phyloP scores from a whole-genome alignment of 23 tunicate genomes.

The Ascidia mentula region DNA sequence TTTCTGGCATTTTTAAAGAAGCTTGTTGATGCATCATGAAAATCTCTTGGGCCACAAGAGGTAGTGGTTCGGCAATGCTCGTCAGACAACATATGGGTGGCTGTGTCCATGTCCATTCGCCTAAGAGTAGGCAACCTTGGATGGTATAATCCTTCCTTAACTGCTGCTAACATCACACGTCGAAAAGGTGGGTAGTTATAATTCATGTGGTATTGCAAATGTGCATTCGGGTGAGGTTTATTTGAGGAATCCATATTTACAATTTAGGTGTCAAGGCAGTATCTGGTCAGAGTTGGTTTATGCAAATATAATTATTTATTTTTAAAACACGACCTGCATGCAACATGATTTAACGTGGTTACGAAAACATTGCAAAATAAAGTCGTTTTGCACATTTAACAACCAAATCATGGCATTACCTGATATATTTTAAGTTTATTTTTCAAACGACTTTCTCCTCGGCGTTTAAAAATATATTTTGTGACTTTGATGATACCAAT shows the following conservation, averaged over 20 bases:
- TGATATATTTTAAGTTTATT: too few relatives aligned
- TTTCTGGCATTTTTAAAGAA: slow-evolving; percentile 50
- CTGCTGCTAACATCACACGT: slow-evolving; percentile 83
- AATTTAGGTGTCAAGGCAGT: background rate
- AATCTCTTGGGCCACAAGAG: slow-evolving; percentile 82
- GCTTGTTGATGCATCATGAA: slow-evolving; percentile 40
- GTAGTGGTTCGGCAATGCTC: slow-evolving; percentile 85
- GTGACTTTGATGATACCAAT: too few relatives aligned
- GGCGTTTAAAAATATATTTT: background rate
- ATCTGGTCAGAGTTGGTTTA: background rate
- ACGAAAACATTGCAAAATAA: too few relatives aligned
- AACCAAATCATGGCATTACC: too few relatives aligned
- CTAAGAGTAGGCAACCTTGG: slow-evolving; percentile 80
- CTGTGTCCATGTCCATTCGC: slow-evolving; percentile 88
- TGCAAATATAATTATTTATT: background rate
- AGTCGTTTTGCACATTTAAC: too few relatives aligned
- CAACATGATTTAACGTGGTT: too few relatives aligned
- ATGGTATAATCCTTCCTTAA: slow-evolving; percentile 77
- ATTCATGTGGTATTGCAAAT: slow-evolving; percentile 66
- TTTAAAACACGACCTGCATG: background rate
- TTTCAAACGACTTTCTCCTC: too few relatives aligned
- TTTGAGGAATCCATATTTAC: slow-evolving; percentile 53
- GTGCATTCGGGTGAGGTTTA: slow-evolving; percentile 81
- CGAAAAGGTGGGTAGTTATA: slow-evolving; percentile 81
- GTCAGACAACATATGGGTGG: slow-evolving; percentile 65